phyloP scores from a whole-genome alignment of 2,113 vertebrate species.

The Daubentonia madagascariensis region DNA sequence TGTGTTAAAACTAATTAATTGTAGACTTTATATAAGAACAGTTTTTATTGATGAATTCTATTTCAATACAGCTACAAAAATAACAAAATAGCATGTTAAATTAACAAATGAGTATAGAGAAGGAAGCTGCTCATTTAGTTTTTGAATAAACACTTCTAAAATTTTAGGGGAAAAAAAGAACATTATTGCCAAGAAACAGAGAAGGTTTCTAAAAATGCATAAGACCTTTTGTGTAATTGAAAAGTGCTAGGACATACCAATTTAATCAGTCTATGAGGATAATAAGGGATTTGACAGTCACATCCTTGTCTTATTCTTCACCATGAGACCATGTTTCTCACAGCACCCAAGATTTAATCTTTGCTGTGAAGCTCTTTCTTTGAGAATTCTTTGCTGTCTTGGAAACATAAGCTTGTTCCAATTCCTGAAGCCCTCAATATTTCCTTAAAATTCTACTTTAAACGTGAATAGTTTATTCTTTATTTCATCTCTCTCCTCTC shows the following conservation, averaged over 20 bases:
- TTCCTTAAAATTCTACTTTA: background rate
- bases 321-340: background rate
- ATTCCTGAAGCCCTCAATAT: background rate
- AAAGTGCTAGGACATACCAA: background rate
- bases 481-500: background rate
- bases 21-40: background rate
- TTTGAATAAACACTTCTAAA: background rate
- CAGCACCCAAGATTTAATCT: background rate
- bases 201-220: background rate
- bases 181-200: background rate
- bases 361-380: background rate
- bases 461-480: background rate
- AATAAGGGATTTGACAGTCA: background rate
- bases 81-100: background rate
- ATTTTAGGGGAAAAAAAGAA: background rate
- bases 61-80: background rate
- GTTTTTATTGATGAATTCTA: background rate
- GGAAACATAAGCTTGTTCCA: too few species aligned
- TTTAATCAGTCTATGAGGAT: background rate
- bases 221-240: background rate
- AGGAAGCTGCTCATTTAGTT: background rate
- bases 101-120: background rate
- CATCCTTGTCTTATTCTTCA: background rate
- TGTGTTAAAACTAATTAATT: background rate
- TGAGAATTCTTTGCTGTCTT: background rate